phyloP scores from a whole-genome alignment of 2,888 invertebrate genomes.

The Muschampia plurimacula region DNA sequence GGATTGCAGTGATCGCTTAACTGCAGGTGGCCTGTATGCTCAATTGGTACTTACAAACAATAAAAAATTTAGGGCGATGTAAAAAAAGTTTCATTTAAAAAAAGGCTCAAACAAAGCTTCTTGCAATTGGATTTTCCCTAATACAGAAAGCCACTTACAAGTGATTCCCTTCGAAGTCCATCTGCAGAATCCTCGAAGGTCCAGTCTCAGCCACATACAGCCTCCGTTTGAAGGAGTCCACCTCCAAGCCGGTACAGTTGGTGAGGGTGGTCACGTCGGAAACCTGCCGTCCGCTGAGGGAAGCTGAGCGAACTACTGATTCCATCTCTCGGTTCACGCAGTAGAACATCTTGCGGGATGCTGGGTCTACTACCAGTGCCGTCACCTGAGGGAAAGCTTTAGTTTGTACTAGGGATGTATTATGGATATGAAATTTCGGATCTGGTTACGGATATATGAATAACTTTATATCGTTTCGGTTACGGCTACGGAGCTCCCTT shows the following conservation, averaged over 20 bases:
- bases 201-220: constrained; percentile 91
- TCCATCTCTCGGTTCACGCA: constrained; percentile 74
- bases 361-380: constrained; percentile 88
- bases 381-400: constrained; percentile 69
- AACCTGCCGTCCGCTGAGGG: constrained; percentile 80
- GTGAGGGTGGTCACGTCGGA: constrained; percentile 67
- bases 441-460: not conserved
- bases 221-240: constrained; percentile 81
- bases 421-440: too few relatives aligned
- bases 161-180: constrained; percentile 66
- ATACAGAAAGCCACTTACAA: constrained; percentile 55
- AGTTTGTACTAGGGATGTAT: not conserved
- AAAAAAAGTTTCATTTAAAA: too few relatives aligned
- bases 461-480: not conserved
- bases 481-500: too few relatives aligned
- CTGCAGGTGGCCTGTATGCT: too few relatives aligned
- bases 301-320: constrained; percentile 80
- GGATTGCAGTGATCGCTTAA: too few relatives aligned
- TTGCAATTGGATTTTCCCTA: too few relatives aligned
- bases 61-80: too few relatives aligned
- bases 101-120: too few relatives aligned
- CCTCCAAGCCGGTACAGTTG: constrained; percentile 73
- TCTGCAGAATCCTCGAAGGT: constrained; percentile 70
- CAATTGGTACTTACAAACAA: too few relatives aligned
- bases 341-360: constrained; percentile 86